phyloP scores from a whole-genome alignment of 1,140 invertebrate genomes.

The Listronotus bonariensis region DNA sequence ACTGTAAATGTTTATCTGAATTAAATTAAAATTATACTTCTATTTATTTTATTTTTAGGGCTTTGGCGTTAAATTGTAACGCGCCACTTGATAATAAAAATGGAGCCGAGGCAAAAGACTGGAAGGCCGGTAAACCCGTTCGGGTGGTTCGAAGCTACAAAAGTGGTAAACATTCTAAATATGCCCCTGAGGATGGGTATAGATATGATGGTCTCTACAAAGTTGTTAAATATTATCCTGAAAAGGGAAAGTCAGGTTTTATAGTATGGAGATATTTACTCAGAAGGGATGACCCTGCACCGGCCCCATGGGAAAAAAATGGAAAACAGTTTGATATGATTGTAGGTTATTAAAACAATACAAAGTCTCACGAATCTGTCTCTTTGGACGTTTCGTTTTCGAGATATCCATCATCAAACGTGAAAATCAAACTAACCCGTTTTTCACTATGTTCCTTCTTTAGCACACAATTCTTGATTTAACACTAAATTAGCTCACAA shows the following conservation, averaged over 20 bases:
- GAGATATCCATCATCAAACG: too few relatives aligned
- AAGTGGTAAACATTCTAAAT: constrained; percentile 74
- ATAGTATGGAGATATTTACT: constrained; percentile 82
- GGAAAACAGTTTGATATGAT: constrained; percentile 66
- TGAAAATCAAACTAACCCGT: too few relatives aligned
- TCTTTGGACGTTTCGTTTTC: not conserved
- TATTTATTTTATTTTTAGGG: constrained; percentile 58
- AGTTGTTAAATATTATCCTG: constrained; percentile 83
- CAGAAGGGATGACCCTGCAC: constrained; percentile 75
- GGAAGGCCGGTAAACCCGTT: constrained; percentile 77
- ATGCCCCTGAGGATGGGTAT: constrained; percentile 76
- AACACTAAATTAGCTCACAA: too few relatives aligned
- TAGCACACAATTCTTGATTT: too few relatives aligned
- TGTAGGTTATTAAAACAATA: constrained; percentile 54
- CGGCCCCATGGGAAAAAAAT: constrained; percentile 81
- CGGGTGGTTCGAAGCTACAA: constrained; percentile 81
- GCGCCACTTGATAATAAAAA: constrained; percentile 65
- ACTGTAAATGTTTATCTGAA: too few relatives aligned
- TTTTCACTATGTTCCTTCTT: too few relatives aligned
- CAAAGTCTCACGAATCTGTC: not conserved
- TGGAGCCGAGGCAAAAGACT: constrained; percentile 74
- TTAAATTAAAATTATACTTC: not conserved
- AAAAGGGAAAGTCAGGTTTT: constrained; percentile 79
- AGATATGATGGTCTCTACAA: constrained; percentile 81
- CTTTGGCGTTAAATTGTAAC: constrained; percentile 79